Conservation (phyloP, 1,140 invertebrate genomes). For the Dufourea novaeangliae region DNA sequence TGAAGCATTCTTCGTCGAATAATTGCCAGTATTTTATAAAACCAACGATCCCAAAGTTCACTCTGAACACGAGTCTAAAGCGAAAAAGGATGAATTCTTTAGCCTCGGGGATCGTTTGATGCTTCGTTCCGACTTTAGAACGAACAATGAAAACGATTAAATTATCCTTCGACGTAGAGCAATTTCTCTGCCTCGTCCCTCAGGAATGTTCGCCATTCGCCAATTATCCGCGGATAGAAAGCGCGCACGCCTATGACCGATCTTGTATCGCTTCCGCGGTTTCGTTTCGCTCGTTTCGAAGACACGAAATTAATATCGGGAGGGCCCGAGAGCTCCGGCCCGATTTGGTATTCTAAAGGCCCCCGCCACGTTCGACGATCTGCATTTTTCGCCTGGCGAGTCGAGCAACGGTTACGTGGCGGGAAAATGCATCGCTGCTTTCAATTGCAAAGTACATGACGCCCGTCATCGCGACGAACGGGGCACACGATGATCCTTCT, state of each 20-base stretch:
- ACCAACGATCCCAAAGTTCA: no score
- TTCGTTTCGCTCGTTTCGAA: conserved; percentile 9
- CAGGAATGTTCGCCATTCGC: conserved; percentile 18
- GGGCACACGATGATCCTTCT: neutral
- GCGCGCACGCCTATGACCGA: neutral
- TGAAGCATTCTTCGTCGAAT: neutral
- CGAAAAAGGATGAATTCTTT: no score
- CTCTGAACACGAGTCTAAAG: no score
- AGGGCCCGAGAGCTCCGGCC: neutral
- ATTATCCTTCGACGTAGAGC: neutral
- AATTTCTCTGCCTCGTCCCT: neutral
- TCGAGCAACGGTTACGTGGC: neutral
- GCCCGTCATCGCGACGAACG: neutral
- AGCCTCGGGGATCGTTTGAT: no score
- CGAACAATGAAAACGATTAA: neutral
- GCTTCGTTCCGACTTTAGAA: neutral
- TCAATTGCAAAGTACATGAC: conserved; percentile 15
- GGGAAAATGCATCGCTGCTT: neutral
- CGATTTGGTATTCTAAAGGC: conserved; percentile 20
- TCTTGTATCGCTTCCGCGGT: conserved; percentile 2
- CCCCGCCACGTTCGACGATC: no score
- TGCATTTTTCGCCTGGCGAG: neutral
- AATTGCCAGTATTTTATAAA: neutral
- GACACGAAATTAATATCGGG: conserved; percentile 7
- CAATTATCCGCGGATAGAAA: conserved; percentile 30